Evolutionary conservation across 2,113 vertebrate species (phyloP), one percentile per base, ranked within the genome.

Genomic region (Plestiodon gilberti): DNA sequence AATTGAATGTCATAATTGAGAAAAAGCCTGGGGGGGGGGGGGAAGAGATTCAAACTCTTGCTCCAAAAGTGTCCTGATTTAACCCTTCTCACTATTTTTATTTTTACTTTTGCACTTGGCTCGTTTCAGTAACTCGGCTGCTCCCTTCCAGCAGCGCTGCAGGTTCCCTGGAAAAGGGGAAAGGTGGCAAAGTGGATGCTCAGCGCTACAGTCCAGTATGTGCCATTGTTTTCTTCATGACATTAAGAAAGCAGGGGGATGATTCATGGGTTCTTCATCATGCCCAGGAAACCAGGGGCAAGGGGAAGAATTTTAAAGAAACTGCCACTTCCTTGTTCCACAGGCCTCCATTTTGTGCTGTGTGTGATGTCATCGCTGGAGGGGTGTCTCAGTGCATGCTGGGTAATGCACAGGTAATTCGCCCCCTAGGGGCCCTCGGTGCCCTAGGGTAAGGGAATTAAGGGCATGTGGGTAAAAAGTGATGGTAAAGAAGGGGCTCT

Each of bases 91-190:
- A 4, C 43, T 48, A n/a, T n/a, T n/a, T n/a, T n/a, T n/a, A n/a
- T 48, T 90, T 55, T 88, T 93, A 80, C 91, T 48, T 8, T 35
- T 20, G 70, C 89, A 82, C 89, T 93, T 95, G 88, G 65, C 92
- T 93, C 78, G 40, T 93, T 94, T 87, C 93, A 95, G 94, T 92
- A 92, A 95, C 93, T 86, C 93, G 91, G 71, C 92, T 95, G 94
- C 93, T 95, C 93, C 94, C 93, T 88, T 90, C 90, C 74, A 92
- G 92, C 92, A 91, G 75, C 80, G 83, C 90, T 90, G 87, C 91
- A 88, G 88, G 90, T 79, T 92, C 92, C 87, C 87, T 75, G 84
- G 92, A 93, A 82, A 94, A 95, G 91, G 90, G 90, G 89, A 90
- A 92, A 91, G 76, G 88, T 87, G 93, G 82, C 90, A 94, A 95